Evolutionary conservation across 2,113 vertebrate genomes (phyloP), one percentile per base, ranked within the genome.

Genomic region (Phocoena phocoena): DNA sequence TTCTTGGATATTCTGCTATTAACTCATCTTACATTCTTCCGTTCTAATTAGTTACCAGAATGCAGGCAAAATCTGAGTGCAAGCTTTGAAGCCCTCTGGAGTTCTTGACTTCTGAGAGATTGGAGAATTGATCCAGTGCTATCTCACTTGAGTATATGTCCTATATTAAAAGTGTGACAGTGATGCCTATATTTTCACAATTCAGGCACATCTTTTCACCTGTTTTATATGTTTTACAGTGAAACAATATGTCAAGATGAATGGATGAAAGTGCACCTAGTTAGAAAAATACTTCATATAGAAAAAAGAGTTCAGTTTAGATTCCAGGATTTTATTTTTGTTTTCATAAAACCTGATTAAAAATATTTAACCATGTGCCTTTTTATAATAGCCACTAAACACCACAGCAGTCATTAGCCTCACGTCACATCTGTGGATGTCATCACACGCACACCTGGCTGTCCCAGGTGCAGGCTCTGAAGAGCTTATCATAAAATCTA

Each of bases 191-290:
- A 83, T 90, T 82, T 92, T 93, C 36, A 86, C 2, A 86, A 77
- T 77, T 31, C 15, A 53, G 63, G 28, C 14, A 77, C 65, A 58
- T 41, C 2, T 82, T 88, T 95, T 92, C 17, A 85, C 21, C 4
- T n/a, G 21, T 60, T 58, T 53, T 96, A 41, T 71, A 31, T 80
- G 50, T 41, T 80, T 62, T 81, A 71, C 18, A n/a, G 14, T 92
- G 31, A 96, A 96, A 92, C 55, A 44, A 21, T 65, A 86, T 74
- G 20, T 25, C 41, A 97, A 86, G 25, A 89, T 31, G n/a, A 95
- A 79, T 38, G 77, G 6, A 88, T 7, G 23, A 86, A 95, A 47
- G n/a, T 82, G 5, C 13, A 44, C 1, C 18, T 60, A 63, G 62
- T 88, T 79, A 89, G 18, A 67, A 81, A 90, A 85, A 58, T 26